Evolutionary conservation across 2,888 invertebrate species (phyloP), one percentile per base, ranked within the genome.

Genomic region (Choristoneura rosaceana): DNA sequence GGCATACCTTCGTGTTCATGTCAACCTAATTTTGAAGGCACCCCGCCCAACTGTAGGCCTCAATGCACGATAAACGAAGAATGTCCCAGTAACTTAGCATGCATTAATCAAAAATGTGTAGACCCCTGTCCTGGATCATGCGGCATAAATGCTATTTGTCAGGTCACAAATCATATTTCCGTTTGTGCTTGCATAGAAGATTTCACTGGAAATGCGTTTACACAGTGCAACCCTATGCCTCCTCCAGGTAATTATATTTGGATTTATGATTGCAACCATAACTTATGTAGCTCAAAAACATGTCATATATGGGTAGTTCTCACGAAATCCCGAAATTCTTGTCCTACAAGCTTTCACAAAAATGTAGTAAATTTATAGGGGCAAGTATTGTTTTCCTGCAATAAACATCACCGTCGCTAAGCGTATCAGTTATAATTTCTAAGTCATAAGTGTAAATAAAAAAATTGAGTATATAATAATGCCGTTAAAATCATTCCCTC

Each of bases 61-160:
- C 96, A 96, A 82, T 96, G 96, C 86, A 92, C 94, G 14, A 95
- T 96, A 73, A 96, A 95, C 81, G 94, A 96, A 47, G 97, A 97
- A 74, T 97, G 97, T 82, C 83, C 95, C 4, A 95, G 95, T 74
- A 94, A 95, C 81, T 88, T 94, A 77, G 96, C 96, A n/a, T 97
- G 96, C 79, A 94, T 96, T n/a, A 94, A 94, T 76, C 95, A 96
- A 84, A 96, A 95, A 84, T 96, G 96, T 80, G 90, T 86, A 74
- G 96, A 96, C 81, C 96, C 96, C 0, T 97, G 96, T 79, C 95
- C 95, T n/a, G 96, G 96, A 38, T 95, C 96, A 0, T 96, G 96
- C 83, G 96, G 96, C 74, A 81, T 95, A 69, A 90, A 92, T 75
- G 95, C 96, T 52, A 84, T 95, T 76, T 95, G 96, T 81, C 91